Percentiles rank a stretch among this genome's conserved stretches.
Evolutionary conservation across 35 echinoderm and acorn worm species (phyloP).

Genomic region (Amphiura filiformis): DNA sequence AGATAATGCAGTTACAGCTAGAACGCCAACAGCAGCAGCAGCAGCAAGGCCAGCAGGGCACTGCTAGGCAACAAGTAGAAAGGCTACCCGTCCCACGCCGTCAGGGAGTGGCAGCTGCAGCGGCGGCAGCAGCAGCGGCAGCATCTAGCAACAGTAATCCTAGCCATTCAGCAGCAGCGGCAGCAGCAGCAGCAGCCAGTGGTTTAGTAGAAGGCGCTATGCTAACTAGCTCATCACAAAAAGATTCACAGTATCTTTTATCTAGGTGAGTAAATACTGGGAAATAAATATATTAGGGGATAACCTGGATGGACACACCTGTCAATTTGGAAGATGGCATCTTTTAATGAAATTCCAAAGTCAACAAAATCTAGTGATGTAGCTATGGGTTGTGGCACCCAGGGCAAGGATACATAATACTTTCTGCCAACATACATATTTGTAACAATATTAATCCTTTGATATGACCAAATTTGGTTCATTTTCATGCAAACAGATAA

Average conservation of each 20-base stretch:
- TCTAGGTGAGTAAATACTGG: constrained; percentile 94
- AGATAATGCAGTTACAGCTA: constrained; percentile 97
- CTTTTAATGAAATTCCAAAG: too few species aligned
- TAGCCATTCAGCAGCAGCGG: constrained; percentile 38
- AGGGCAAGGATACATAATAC: too few species aligned
- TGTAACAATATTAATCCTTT: too few species aligned
- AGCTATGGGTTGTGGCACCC: too few species aligned
- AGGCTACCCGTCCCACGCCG: constrained; percentile 30
- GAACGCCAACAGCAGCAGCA: constrained; percentile 90
- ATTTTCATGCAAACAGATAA: too few species aligned
- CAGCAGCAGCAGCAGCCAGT: constrained; percentile 39
- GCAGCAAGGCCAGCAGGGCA: constrained; percentile 72
- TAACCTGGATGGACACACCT: too few species aligned
- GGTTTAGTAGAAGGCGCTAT: constrained; percentile 24
- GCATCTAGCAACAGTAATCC: constrained; percentile 67
- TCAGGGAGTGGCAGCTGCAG: constrained; percentile 37
- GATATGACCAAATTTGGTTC: too few species aligned
- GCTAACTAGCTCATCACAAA: constrained; percentile 59
- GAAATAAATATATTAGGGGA: too few species aligned
- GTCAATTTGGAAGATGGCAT: too few species aligned
- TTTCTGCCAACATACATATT: too few species aligned
- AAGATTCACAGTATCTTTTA: constrained; percentile 97
- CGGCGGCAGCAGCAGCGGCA: constrained; percentile 41
- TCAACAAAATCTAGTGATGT: too few species aligned
- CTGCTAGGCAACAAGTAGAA: constrained; percentile 52